phyloP scores from a whole-genome alignment of 2,888 invertebrate genomes.

The Napeogenes sylphis region DNA sequence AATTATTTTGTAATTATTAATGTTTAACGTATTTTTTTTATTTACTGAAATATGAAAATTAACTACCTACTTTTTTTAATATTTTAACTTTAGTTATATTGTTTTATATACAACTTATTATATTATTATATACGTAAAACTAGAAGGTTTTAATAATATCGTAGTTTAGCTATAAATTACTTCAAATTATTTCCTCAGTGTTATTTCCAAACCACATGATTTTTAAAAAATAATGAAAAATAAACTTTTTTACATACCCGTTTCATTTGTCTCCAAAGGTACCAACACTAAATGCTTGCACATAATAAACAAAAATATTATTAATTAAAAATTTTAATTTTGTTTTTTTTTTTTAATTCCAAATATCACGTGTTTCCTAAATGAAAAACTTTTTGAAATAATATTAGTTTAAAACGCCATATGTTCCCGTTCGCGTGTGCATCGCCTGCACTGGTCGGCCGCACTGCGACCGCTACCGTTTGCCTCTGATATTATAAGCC shows the following conservation, averaged over 20 bases:
- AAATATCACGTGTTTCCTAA: no score
- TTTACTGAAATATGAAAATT: no score
- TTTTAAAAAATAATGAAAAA: background rate
- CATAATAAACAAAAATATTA: slow-evolving; percentile 37
- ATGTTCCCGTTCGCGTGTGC: slow-evolving; percentile 18
- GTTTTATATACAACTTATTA: no score
- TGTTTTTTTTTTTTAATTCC: background rate
- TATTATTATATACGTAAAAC: no score
- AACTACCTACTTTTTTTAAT: no score
- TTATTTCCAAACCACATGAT: background rate
- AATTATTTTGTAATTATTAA: no score
- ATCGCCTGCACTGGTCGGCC: slow-evolving; percentile 22
- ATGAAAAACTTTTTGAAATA: background rate
- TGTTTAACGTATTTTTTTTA: no score
- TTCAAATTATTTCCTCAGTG: no score
- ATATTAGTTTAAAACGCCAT: slow-evolving; percentile 11
- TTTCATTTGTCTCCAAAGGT: slow-evolving; percentile 52
- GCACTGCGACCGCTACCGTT: slow-evolving; percentile 28
- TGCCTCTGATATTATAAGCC: slow-evolving; percentile 22
- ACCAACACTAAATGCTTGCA: slow-evolving; percentile 60
- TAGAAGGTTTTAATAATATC: no score
- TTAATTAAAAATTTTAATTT: no score
- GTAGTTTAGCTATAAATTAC: no score
- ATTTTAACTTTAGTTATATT: no score
- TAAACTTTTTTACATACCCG: slow-evolving; percentile 44